Evolutionary conservation across 2,888 invertebrate genomes (phyloP).

Genomic region (Limenitis camilla): DNA sequence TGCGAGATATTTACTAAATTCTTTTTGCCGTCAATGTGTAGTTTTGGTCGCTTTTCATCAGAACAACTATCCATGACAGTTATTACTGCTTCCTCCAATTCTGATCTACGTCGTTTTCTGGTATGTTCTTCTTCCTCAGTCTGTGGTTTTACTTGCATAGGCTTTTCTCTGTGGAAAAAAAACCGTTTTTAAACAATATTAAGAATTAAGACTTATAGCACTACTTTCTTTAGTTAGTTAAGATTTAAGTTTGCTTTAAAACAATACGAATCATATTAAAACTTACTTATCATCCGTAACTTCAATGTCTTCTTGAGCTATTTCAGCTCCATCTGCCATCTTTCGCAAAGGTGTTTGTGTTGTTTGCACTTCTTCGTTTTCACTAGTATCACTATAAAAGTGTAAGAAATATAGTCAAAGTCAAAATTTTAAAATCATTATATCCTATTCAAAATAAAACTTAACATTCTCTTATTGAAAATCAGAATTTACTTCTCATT

Average conservation of each 20-base stretch:
- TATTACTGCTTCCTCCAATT: constrained; percentile 46
- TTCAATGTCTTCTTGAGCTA: constrained; percentile 37
- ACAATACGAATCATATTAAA: neutral
- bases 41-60: constrained; percentile 39
- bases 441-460: neutral
- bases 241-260: too few species aligned
- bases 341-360: constrained; percentile 31
- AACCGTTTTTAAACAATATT: neutral
- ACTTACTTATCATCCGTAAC: constrained; percentile 28
- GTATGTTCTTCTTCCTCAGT: constrained; percentile 27
- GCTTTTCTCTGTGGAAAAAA: constrained; percentile 34
- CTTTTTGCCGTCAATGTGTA: constrained; percentile 19
- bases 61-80: constrained; percentile 39
- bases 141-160: constrained; percentile 32
- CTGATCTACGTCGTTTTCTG: constrained; percentile 57
- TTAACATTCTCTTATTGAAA: too few species aligned
- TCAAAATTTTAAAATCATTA: neutral
- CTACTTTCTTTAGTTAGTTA: too few species aligned
- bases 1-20: constrained; percentile 21
- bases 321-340: constrained; percentile 45
- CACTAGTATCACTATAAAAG: constrained; percentile 45
- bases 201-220: neutral
- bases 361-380: constrained; percentile 40
- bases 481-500: too few species aligned
- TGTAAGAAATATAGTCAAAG: neutral